Conservation (phyloP, 2,797 vertebrate genomes). For the Pangasius krempfi region DNA sequence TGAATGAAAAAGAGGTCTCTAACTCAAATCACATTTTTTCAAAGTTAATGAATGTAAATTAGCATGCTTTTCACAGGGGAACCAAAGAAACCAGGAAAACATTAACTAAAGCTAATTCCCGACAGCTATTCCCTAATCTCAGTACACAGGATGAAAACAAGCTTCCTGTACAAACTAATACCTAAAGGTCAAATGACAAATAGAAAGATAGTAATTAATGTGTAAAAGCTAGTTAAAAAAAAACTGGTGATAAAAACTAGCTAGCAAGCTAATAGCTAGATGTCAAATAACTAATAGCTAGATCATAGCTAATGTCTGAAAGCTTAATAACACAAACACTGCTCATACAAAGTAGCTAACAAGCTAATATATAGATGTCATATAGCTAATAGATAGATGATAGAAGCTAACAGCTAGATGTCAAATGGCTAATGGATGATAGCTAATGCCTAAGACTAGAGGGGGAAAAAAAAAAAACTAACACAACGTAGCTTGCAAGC, state of each 20-base stretch:
- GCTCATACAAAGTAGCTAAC: background rate
- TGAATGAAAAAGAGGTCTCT: background rate
- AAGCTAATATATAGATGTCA: background rate
- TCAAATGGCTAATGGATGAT: background rate
- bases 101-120: background rate
- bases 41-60: background rate
- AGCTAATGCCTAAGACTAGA: background rate
- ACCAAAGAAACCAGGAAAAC: background rate
- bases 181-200: background rate
- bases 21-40: background rate
- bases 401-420: background rate
- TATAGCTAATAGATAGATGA: background rate
- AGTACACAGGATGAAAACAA: background rate
- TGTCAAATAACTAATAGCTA: background rate
- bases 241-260: background rate
- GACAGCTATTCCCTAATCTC: background rate
- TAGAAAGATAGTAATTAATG: background rate
- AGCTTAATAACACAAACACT: background rate
- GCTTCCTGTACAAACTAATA: background rate
- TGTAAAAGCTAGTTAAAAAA: background rate
- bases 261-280: background rate
- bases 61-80: background rate
- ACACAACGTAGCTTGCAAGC: background rate
- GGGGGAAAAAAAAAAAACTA: too few species aligned
- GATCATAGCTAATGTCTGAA: background rate